These are phyloP conservation scores for Agrypnus murinus DNA, from an alignment of 2,888 invertebrate genomes.

Conservation along the genomic window DNA sequence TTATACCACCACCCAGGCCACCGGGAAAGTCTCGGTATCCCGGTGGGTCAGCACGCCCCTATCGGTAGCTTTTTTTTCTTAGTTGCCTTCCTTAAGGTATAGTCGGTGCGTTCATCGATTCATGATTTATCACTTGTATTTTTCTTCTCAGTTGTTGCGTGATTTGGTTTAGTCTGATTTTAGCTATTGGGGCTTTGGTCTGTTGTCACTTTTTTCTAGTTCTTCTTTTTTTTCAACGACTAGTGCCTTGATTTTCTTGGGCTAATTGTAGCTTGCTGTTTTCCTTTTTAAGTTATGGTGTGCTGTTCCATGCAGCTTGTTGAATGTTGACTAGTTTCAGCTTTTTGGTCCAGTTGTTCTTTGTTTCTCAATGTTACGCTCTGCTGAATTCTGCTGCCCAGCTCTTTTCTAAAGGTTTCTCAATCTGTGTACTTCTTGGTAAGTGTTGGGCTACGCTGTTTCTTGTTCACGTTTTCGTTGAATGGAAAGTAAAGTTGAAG, in stretches of 20 bases:
- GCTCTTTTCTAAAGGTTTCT: slow-evolving; percentile 14
- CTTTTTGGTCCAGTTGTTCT: too few species aligned
- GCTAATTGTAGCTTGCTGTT: slow-evolving; percentile 17
- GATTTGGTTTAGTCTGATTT: slow-evolving; percentile 1
- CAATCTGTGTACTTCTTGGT: slow-evolving; percentile 17
- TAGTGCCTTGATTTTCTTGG: slow-evolving; percentile 8
- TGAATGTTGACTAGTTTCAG: too few species aligned
- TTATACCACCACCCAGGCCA: too few species aligned
- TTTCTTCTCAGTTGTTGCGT: not conserved
- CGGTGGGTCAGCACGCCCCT: too few species aligned
- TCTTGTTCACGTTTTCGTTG: slow-evolving; percentile 18
- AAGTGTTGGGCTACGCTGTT: slow-evolving; percentile 7
- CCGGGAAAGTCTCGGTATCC: too few species aligned
- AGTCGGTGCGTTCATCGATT: too few species aligned
- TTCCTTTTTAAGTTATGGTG: slow-evolving; percentile 13
- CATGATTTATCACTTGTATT: slow-evolving; percentile 5
- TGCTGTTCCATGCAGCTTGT: slow-evolving; percentile 20
- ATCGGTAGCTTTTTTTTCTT: too few species aligned
- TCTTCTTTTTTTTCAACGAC: slow-evolving; percentile 7
- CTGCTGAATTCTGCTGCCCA: slow-evolving; percentile 11
- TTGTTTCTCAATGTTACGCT: not conserved
- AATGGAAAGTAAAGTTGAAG: too few species aligned
- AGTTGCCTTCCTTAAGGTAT: too few species aligned
- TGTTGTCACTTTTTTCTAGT: slow-evolving; percentile 3
- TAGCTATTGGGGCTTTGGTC: not conserved